Conservation (phyloP, 2,888 invertebrate species). For the Lasioglossum pauxillum region DNA sequence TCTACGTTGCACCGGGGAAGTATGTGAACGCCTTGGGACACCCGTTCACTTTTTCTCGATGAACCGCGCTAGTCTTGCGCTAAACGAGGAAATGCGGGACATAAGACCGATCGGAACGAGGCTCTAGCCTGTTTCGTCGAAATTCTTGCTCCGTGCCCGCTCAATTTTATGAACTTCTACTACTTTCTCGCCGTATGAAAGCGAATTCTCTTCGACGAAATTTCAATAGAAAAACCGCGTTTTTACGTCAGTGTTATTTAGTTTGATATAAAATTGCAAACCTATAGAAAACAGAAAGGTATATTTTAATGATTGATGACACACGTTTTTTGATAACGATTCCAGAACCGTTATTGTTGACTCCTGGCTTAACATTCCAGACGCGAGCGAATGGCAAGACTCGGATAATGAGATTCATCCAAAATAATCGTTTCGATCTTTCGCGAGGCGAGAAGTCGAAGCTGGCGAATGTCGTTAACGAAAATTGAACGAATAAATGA, state of each 20-base stretch:
- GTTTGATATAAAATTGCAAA: not conserved
- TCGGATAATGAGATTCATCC: slow-evolving; percentile 9
- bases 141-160: slow-evolving; percentile 17
- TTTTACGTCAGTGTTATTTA: not conserved
- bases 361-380: slow-evolving; percentile 34
- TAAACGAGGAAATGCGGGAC: slow-evolving; percentile 60
- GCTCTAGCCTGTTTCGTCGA: slow-evolving; percentile 7
- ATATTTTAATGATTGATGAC: not conserved
- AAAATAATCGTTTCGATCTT: not conserved
- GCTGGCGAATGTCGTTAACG: not conserved
- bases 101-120: slow-evolving; percentile 32
- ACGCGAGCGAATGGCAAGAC: not conserved
- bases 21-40: slow-evolving; percentile 57
- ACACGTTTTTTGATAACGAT: not conserved
- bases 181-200: not conserved
- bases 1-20: slow-evolving; percentile 45
- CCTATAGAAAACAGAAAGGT: not conserved
- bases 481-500: not conserved
- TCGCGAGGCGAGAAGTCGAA: not conserved
- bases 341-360: not conserved
- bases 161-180: slow-evolving; percentile 29
- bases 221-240: not conserved
- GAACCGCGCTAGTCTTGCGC: slow-evolving; percentile 47
- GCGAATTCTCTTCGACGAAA: not conserved
- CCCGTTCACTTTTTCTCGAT: slow-evolving; percentile 62